These are phyloP conservation scores for Sebastes iracundus DNA, from an alignment of 2,797 vertebrate species.

Conservation along the genomic window DNA sequence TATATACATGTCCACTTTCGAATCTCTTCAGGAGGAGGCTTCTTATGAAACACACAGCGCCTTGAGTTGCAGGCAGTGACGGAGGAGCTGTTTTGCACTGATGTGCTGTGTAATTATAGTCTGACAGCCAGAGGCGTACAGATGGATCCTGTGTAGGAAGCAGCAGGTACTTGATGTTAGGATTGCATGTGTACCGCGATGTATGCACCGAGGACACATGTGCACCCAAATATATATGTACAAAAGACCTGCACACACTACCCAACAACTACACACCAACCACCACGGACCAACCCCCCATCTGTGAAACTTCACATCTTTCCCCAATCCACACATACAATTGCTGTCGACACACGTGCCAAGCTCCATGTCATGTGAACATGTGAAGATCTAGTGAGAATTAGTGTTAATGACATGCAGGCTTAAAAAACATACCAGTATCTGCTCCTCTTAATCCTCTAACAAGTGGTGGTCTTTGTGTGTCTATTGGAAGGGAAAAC, in stretches of 20 bases:
- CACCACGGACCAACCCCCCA: neutral
- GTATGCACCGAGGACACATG: neutral
- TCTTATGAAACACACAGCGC: slow-evolving; percentile 1
- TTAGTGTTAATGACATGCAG: slow-evolving; percentile 23
- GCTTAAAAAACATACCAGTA: slow-evolving; percentile 26
- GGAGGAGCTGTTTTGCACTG: slow-evolving; percentile 10
- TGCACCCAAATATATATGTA: neutral
- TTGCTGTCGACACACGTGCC: neutral
- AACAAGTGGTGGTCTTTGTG: neutral
- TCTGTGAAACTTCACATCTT: slow-evolving; percentile 14
- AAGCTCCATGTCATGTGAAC: slow-evolving; percentile 4
- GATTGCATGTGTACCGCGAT: neutral
- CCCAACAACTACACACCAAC: neutral
- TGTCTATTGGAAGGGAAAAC: slow-evolving; percentile 4
- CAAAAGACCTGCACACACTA: neutral
- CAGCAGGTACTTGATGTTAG: slow-evolving; percentile 12
- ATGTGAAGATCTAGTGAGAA: slow-evolving; percentile 29
- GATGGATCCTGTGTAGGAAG: slow-evolving; percentile 8
- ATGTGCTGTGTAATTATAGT: slow-evolving; percentile 29
- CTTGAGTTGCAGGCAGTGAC: neutral
- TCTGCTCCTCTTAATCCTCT: slow-evolving; percentile 19
- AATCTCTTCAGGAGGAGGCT: neutral
- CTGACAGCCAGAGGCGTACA: slow-evolving; percentile 14
- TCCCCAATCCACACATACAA: neutral
- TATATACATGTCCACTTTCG: neutral